These are phyloP conservation scores for Diceros bicornis DNA, from an alignment of 2,797 vertebrate species.

Conservation along the genomic window DNA sequence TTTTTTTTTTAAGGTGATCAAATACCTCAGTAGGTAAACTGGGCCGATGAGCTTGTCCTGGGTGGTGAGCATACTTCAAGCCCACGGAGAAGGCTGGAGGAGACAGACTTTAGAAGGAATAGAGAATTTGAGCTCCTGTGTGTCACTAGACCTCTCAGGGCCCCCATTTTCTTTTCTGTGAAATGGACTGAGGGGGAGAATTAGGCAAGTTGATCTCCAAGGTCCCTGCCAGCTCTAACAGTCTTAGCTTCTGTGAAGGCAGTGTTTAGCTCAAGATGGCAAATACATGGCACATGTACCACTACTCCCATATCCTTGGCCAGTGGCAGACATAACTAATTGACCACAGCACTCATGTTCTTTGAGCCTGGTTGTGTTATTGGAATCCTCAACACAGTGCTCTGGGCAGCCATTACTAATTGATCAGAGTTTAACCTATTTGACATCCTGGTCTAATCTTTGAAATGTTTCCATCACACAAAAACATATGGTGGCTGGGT, in stretches of 20 bases:
- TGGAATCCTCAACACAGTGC: background rate
- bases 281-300: background rate
- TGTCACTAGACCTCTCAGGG: background rate
- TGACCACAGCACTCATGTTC: background rate
- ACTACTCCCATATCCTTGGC: background rate
- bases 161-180: slow-evolving; percentile 28
- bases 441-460: slow-evolving; percentile 9
- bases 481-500: background rate
- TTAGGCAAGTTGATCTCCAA: background rate
- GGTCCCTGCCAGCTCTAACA: background rate
- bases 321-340: slow-evolving; percentile 48
- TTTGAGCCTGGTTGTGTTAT: background rate
- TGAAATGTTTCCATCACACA: background rate
- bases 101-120: background rate
- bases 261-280: background rate
- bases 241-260: background rate
- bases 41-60: background rate
- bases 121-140: background rate
- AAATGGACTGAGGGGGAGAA: background rate
- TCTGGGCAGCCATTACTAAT: slow-evolving; percentile 36
- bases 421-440: background rate
- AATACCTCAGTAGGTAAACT: slow-evolving; percentile 61
- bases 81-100: background rate
- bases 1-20: slow-evolving; percentile 18
- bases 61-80: too few species aligned